Evolutionary conservation across 2,113 vertebrate species (phyloP).

Genomic region (Mesocricetus auratus): DNA sequence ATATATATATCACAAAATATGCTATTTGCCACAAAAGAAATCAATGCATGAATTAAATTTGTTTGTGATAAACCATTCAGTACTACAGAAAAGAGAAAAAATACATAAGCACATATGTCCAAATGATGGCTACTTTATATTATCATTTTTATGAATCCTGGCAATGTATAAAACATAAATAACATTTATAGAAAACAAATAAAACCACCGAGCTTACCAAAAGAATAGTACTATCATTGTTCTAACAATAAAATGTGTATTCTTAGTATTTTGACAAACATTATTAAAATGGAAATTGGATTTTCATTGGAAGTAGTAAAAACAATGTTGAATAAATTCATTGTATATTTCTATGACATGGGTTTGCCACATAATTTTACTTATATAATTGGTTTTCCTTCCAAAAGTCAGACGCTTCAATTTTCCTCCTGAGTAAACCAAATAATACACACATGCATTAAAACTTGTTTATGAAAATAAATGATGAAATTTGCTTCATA

Average conservation of each 20-base stretch:
- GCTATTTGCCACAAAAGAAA: neutral
- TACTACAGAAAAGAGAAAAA: neutral
- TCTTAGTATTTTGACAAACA: slow-evolving; percentile 18
- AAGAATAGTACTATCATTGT: neutral
- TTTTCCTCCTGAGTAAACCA: slow-evolving; percentile 25
- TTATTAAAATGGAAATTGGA: slow-evolving; percentile 77
- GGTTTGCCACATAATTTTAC: slow-evolving; percentile 34
- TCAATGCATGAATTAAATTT: neutral
- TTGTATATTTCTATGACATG: slow-evolving; percentile 25
- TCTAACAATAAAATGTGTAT: slow-evolving; percentile 26
- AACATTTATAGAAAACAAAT: neutral
- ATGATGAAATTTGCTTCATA: neutral
- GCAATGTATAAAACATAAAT: neutral
- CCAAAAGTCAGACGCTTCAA: slow-evolving; percentile 23
- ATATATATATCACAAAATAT: neutral
- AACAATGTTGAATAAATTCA: slow-evolving; percentile 53
- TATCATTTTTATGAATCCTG: neutral
- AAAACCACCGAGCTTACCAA: neutral
- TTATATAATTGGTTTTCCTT: slow-evolving; percentile 52
- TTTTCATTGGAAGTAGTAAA: slow-evolving; percentile 61
- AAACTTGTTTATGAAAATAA: neutral
- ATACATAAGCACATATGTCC: neutral
- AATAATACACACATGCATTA: neutral
- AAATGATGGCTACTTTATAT: neutral
- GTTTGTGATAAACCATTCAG: neutral